Evolutionary conservation across 2,797 vertebrate species (phyloP).

Genomic region (Molossus alvarezi): DNA sequence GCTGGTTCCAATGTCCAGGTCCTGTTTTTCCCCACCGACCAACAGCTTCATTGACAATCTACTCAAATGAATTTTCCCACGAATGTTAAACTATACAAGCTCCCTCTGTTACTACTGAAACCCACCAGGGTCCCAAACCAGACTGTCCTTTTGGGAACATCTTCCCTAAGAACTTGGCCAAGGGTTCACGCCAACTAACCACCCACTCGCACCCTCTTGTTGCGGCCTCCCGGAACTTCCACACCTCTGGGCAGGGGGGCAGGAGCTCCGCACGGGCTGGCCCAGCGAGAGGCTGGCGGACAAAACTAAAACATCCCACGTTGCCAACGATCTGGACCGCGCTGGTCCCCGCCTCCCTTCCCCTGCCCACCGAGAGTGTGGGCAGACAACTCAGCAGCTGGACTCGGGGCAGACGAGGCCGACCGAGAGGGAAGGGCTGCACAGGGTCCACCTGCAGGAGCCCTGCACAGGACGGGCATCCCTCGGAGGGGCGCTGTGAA

Average conservation of each 20-base stretch:
- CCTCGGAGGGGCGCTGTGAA: not conserved
- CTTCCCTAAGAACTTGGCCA: slow-evolving; percentile 24
- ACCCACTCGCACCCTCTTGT: not conserved
- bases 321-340: not conserved
- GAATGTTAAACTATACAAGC: not conserved
- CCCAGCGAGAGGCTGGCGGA: not conserved
- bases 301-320: not conserved
- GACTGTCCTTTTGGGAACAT: not conserved
- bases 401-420: not conserved
- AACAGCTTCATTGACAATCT: not conserved
- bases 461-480: not conserved
- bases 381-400: not conserved
- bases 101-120: not conserved
- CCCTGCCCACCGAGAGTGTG: not conserved
- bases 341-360: not conserved
- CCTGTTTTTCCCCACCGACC: not conserved
- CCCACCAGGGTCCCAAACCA: not conserved
- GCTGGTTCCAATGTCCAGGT: not conserved
- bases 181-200: not conserved
- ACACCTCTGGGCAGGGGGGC: not conserved
- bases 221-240: not conserved
- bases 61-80: not conserved
- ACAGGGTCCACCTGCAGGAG: not conserved
- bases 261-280: not conserved
- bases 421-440: not conserved